These are phyloP conservation scores for Trematocara caparti DNA, from an alignment of 2,797 vertebrate species.

Conservation along the genomic window DNA sequence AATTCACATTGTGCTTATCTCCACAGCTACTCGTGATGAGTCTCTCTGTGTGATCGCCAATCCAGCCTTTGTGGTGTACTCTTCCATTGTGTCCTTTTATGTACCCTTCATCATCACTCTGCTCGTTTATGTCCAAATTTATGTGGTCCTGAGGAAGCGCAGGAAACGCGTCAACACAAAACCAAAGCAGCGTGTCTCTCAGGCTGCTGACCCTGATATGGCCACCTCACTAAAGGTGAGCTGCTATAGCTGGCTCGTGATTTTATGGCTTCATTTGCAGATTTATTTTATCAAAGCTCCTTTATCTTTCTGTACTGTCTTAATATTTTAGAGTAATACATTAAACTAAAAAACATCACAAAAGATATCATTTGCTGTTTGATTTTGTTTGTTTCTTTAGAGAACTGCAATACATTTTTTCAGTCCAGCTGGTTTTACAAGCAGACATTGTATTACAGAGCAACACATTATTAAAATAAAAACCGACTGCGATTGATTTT, in stretches of 20 bases:
- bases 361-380: neutral
- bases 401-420: slow-evolving; percentile 15
- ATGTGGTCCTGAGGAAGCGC: slow-evolving; percentile 90
- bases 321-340: neutral
- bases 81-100: slow-evolving; percentile 98
- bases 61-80: slow-evolving; percentile 97
- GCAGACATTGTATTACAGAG: slow-evolving; percentile 1
- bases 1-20: slow-evolving; percentile 25
- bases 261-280: neutral
- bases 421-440: slow-evolving; percentile 1
- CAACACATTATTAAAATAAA: neutral
- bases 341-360: neutral
- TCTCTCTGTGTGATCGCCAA: slow-evolving; percentile 91
- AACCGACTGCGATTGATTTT: slow-evolving; percentile 37
- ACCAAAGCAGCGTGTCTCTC: slow-evolving; percentile 84
- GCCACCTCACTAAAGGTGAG: slow-evolving; percentile 86
- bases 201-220: slow-evolving; percentile 63
- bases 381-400: neutral
- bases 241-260: neutral
- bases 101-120: slow-evolving; percentile 98
- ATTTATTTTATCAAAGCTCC: neutral
- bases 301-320: neutral
- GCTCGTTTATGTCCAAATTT: slow-evolving; percentile 98
- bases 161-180: slow-evolving; percentile 96
- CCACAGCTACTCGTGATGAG: slow-evolving; percentile 88